A percentile compares a stretch with the other conserved stretches of the same genome.
These are phyloP conservation scores for Hystrix cristata DNA, from an alignment of 2,113 vertebrate species.

Conservation along the genomic window DNA sequence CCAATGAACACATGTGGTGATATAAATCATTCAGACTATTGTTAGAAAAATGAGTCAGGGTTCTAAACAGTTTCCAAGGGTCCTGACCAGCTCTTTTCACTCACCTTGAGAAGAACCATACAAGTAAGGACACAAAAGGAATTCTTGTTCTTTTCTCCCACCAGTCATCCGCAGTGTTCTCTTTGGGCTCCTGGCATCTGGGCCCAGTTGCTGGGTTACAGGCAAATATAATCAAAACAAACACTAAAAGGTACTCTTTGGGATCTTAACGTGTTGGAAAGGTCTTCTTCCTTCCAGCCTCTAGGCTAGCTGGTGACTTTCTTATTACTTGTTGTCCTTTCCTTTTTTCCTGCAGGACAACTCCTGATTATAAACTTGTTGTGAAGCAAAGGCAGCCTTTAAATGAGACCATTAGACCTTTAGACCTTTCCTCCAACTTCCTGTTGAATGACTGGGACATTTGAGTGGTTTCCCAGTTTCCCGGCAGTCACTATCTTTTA, in stretches of 20 bases:
- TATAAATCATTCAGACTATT: conserved; percentile 76
- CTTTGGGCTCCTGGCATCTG: conserved; percentile 81
- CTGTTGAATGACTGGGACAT: conserved; percentile 56
- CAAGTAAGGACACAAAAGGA: conserved; percentile 79
- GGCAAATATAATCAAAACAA: conserved; percentile 86
- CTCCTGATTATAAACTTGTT: conserved; percentile 62
- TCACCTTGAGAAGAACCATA: conserved; percentile 80
- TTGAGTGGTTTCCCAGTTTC: conserved; percentile 30
- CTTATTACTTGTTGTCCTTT: conserved; percentile 43
- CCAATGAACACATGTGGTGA: conserved; percentile 68
- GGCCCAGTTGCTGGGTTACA: conserved; percentile 84
- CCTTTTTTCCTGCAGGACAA: conserved; percentile 64
- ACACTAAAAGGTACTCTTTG: conserved; percentile 85
- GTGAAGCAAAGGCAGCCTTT: conserved; percentile 38
- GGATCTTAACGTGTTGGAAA: conserved; percentile 80
- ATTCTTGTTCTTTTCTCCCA: conserved; percentile 75
- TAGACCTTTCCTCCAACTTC: conserved; percentile 70
- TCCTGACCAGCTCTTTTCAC: conserved; percentile 64
- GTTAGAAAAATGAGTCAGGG: conserved; percentile 73
- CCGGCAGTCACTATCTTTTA: not conserved
- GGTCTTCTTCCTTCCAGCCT: conserved; percentile 80
- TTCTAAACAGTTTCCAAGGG: conserved; percentile 63
- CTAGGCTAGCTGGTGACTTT: conserved; percentile 61
- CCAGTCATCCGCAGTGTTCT: conserved; percentile 76
- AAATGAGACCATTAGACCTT: conserved; percentile 72